Base-by-base conservation (phyloP, 2,113 vertebrate species). In the Saccopteryx bilineata region DNA sequence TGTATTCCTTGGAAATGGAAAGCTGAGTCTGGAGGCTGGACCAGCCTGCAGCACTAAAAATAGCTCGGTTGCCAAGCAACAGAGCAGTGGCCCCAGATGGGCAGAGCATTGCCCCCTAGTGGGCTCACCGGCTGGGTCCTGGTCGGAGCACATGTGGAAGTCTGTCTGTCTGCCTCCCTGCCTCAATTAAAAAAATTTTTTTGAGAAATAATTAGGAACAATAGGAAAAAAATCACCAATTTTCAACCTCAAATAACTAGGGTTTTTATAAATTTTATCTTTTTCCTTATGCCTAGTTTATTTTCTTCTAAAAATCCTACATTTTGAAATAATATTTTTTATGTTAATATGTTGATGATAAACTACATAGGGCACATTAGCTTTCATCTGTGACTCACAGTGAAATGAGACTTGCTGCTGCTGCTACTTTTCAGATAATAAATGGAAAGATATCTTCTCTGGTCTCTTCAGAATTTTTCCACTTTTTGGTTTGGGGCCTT, bases 141-240 rank as follows among this genome's bases (percentile, higher is more conserved):
- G 39, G 39, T 39, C 39, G 3, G 39, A 39, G 39, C 39, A 39
- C 39, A 39, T 39, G 39, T 39, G 39, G 39, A 3, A 39, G 39
- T 39, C 39, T 39, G 39, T 39, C 39, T 39, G 39, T 39, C 39
- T 39, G 39, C 39, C 39, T 39, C 39, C 39, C 39, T 39, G 39
- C 39, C 39, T 39, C 39, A 39, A 39, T 39, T 81, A 31, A 85
- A 76, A 80, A 68, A 76, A 85, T 4, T 79, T 87, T 39, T 48
- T 50, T 87, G n/a, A 46, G 24, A 87, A 82, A 88, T 79, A 88
- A 63, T 87, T 33, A 85, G 65, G 26, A 86, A 94, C 52, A 75
- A 56, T 33, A 12, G 48, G 21, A 33, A 28, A 7, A 39, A 19
- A 72, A 69, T 78, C n/a, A 58, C 9, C 86, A 54, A 26, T 86